Evolutionary conservation across 2,797 vertebrate species (phyloP), one percentile per base, ranked within the genome.

Genomic region (Scyliorhinus canicula): DNA sequence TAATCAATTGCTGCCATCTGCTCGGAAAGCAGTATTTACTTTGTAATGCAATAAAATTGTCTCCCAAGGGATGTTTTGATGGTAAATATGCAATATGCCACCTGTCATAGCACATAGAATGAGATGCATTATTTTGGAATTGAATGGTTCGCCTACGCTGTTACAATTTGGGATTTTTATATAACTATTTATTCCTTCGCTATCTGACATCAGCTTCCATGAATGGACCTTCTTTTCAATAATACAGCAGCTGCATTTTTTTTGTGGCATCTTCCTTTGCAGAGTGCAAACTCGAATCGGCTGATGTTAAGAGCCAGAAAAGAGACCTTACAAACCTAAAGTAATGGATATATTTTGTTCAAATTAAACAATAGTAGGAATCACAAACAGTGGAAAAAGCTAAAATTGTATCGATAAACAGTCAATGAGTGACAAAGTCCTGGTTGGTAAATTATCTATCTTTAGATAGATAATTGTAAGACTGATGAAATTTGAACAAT

Each of bases 1-100:
- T 74, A n/a, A 94, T 94, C 93, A 74, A 71, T 94, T 47, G 5
- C 4, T 94, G 67, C 93, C 93, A 94, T 94, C 93, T 94, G 93
- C 31, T 94, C 74, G 93, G 67, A 74, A 94, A n/a, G 67, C 35
- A 74, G 47, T 94, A 65, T 94, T 94, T 94, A 71, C 93, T 94
- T 94, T 94, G 35, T 44, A 94, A 52, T 94, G 93, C 93, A 74
- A 52, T 94, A 94, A 94, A 94, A 55, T 31, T 21, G 67, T 52
- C 47, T 94, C 93, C 47, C 40, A 50, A 21, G 67, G 47, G 67
- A 50, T 94, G 67, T n/a, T 94, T 71, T 69, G 67, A 28, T 94
- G 47, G 69, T 52, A 74, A 74, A 74, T 74, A 94, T 74, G 67
- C 65, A 94, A 55, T 94, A 52, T 71, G 44, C 67, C 93, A 94